Conservation (phyloP, 2,888 invertebrate species). For the Hedychridium roseum region DNA sequence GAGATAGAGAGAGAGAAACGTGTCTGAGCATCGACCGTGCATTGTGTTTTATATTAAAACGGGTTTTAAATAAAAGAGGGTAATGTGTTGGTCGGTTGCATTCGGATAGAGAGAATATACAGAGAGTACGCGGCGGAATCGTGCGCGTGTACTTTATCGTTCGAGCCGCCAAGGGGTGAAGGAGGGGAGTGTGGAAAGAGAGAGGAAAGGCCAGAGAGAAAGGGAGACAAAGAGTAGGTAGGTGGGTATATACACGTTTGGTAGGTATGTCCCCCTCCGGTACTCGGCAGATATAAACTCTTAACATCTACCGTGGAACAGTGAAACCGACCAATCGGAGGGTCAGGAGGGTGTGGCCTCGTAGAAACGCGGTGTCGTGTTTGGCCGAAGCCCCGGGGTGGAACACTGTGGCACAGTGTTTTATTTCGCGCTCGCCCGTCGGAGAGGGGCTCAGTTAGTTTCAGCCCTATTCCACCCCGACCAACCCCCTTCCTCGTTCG, state of each 20-base stretch:
- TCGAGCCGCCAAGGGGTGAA: no score
- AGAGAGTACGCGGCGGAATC: not conserved
- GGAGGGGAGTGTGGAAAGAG: not conserved
- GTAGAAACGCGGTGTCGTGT: slow-evolving; percentile 44
- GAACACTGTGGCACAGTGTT: slow-evolving; percentile 60
- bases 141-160: not conserved
- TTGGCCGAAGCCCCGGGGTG: slow-evolving; percentile 53
- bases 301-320: slow-evolving; percentile 50
- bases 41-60: slow-evolving; percentile 52
- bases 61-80: slow-evolving; percentile 54
- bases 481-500: no score
- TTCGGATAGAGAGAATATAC: slow-evolving; percentile 7
- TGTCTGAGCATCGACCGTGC: slow-evolving; percentile 55
- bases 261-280: slow-evolving; percentile 52
- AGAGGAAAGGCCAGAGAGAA: not conserved
- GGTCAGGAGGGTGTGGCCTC: slow-evolving; percentile 35
- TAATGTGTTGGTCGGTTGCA: slow-evolving; percentile 54
- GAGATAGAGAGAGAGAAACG: slow-evolving; percentile 41
- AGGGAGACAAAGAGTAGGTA: slow-evolving; percentile 34
- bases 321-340: slow-evolving; percentile 33
- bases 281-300: slow-evolving; percentile 54
- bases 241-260: slow-evolving; percentile 34
- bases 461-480: slow-evolving; percentile 45
- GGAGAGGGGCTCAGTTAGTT: slow-evolving; percentile 40
- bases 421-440: slow-evolving; percentile 48